These are phyloP conservation scores for Drosophila macrospina DNA, from an alignment of 2,888 invertebrate genomes.

Conservation along the genomic window DNA sequence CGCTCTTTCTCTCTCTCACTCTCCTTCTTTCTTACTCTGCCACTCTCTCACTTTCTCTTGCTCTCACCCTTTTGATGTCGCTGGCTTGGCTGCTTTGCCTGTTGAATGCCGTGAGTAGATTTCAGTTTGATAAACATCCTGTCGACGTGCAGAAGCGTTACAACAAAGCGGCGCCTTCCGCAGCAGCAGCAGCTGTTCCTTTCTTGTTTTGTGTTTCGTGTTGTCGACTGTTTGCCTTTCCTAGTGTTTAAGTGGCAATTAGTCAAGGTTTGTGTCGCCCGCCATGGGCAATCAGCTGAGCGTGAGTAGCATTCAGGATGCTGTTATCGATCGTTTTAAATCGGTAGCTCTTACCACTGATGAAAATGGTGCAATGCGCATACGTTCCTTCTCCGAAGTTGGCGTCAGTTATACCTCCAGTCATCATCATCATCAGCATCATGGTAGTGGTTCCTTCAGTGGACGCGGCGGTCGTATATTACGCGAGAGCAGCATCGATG, in stretches of 20 bases:
- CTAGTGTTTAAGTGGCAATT: constrained; percentile 24
- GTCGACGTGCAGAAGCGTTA: constrained; percentile 68
- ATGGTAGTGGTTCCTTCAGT: constrained; percentile 54
- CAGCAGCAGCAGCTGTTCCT: not conserved
- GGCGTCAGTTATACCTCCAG: constrained; percentile 57
- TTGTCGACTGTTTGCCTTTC: constrained; percentile 1
- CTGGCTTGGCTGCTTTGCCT: constrained; percentile 50
- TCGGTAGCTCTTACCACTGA: constrained; percentile 81
- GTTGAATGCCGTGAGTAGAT: constrained; percentile 62
- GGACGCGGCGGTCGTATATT: constrained; percentile 70
- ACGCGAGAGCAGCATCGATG: constrained; percentile 72
- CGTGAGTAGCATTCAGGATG: constrained; percentile 78
- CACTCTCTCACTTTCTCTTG: not conserved
- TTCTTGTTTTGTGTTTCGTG: constrained; percentile 3
- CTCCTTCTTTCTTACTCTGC: not conserved
- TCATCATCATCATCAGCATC: constrained; percentile 48
- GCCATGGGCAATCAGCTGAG: constrained; percentile 80
- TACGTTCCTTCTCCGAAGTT: constrained; percentile 82
- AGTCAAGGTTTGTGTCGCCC: constrained; percentile 21
- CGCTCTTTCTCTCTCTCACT: not conserved
- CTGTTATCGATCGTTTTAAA: constrained; percentile 81
- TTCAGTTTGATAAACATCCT: constrained; percentile 79
- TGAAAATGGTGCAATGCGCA: constrained; percentile 78
- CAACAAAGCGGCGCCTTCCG: constrained; percentile 11
- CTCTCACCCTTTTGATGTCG: constrained; percentile 1